Base-by-base conservation (phyloP, 2,888 invertebrate species). In the Heliconius ethilla region DNA sequence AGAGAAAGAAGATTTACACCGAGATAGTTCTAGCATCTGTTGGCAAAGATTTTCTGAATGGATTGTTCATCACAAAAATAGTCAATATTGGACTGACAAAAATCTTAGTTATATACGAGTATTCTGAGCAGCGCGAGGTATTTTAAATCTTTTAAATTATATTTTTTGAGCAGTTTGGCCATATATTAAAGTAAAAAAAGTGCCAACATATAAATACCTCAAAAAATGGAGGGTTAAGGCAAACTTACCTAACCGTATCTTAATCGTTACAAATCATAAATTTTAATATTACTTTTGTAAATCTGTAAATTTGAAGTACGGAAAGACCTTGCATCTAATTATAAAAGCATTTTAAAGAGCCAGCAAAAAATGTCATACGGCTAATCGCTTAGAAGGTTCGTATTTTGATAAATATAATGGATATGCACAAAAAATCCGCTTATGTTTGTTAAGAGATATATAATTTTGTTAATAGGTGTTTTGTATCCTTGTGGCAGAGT, bases 361-460 rank as follows among this genome's bases (percentile, higher is more conserved):
- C 40, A 40, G 4, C 37, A 76, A 73, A 77, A 77, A 73, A 55
- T 72, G 72, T 77, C 66, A 66, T 51, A 72, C 66, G 65, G 29
- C 65, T 66, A 72, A 55, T 73, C 65, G 18, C 22, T 40, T 59
- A 73, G 29, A 51, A 62, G 33, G 55, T 59, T 59, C 27, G 59
- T 66, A 33, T 66, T 75, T 33, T 65, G 66, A 75, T 75, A 75
- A 75, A 33, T 66, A 75, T 75, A 75, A 75, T 75, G 66, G 75
- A 66, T 75, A 22, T 65, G 6, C 65, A 65, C 66, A 75, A 75
- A 66, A 75, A 75, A 66, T 66, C 10, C 29, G 65, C 51, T 66
- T 33, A 59, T 63, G 73, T 73, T 29, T 33, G 33, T 37, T 73
- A 73, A 59, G 62, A 75, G 27, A 74, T 37, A 37, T 10, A 73